Percentiles rank a stretch among this genome's conserved stretches.
Conservation (phyloP, 1,140 invertebrate species). For the Ips nitidus region DNA sequence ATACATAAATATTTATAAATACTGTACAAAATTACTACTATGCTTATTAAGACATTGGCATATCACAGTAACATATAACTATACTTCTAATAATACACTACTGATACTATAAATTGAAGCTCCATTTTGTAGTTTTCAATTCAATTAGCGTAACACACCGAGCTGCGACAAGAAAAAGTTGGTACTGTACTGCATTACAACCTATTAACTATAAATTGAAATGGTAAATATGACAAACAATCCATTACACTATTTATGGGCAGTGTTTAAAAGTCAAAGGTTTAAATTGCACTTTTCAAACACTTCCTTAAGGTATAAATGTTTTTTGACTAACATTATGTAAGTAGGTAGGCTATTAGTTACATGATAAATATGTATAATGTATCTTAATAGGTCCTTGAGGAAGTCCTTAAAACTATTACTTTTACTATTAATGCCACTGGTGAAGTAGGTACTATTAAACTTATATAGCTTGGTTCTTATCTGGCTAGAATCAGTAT, state of each 20-base stretch:
- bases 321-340: too few species aligned
- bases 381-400: too few species aligned
- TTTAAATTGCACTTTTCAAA: not conserved
- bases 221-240: not conserved
- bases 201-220: not conserved
- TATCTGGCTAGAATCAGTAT: slow-evolving; percentile 37
- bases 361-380: too few species aligned
- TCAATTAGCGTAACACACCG: too few species aligned
- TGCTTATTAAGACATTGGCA: slow-evolving; percentile 25
- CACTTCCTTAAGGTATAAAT: too few species aligned
- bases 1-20: slow-evolving; percentile 31
- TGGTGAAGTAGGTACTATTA: not conserved
- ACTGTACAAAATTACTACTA: slow-evolving; percentile 37
- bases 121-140: too few species aligned
- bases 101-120: too few species aligned
- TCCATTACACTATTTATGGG: not conserved
- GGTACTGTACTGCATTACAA: too few species aligned
- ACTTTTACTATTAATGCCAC: slow-evolving; percentile 8
- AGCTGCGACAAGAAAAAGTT: too few species aligned
- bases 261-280: not conserved
- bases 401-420: too few species aligned
- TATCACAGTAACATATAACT: slow-evolving; percentile 38
- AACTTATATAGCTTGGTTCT: not conserved
- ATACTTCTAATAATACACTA: too few species aligned
- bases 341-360: too few species aligned